Conservation (phyloP, 1,140 invertebrate genomes). For the Antheraea mylitta region DNA sequence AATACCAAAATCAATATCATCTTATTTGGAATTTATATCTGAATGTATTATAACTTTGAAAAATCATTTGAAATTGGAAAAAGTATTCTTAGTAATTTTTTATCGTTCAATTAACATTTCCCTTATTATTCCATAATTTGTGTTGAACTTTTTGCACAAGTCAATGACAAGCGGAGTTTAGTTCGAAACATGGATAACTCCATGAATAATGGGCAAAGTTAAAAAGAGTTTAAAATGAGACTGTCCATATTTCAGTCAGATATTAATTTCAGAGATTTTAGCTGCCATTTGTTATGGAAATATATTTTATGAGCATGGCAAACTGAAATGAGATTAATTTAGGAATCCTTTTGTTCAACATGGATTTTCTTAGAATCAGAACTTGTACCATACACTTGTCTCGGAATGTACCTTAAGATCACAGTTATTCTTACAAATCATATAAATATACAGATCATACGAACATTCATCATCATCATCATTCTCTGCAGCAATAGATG, state of each 20-base stretch:
- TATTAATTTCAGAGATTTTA: constrained; percentile 47
- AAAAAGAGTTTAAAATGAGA: constrained; percentile 55
- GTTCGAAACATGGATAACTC: constrained; percentile 39
- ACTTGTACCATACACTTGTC: no score
- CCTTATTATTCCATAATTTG: constrained; percentile 21
- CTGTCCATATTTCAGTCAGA: constrained; percentile 46
- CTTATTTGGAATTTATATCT: no score
- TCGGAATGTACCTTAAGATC: no score
- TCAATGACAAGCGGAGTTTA: constrained; percentile 39
- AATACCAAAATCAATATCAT: no score
- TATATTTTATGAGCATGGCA: constrained; percentile 17
- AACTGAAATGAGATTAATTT: no score
- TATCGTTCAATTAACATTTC: constrained; percentile 19
- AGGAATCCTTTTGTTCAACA: not conserved
- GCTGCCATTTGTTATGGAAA: constrained; percentile 42
- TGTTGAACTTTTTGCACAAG: constrained; percentile 39
- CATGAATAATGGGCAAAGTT: constrained; percentile 58
- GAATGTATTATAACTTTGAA: no score
- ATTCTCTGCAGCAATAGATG: no score
- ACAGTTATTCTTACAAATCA: no score
- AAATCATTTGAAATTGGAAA: not conserved
- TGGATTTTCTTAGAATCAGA: no score
- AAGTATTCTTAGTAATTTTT: not conserved
- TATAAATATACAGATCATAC: no score
- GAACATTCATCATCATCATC: no score